These are phyloP conservation scores for Megalopta genalis DNA, from an alignment of 1,140 invertebrate genomes.

Conservation along the genomic window DNA sequence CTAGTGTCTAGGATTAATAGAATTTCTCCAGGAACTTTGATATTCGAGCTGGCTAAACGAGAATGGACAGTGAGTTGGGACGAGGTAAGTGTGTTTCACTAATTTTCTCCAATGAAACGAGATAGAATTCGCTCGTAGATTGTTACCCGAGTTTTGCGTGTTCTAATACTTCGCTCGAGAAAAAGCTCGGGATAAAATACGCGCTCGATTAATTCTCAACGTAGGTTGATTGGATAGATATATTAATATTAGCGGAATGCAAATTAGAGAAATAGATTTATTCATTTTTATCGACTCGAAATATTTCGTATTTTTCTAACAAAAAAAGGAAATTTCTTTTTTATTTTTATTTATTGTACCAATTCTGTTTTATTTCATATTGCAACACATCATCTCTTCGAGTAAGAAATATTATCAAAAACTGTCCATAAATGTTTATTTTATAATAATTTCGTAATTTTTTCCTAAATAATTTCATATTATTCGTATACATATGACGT, in stretches of 20 bases:
- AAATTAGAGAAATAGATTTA: neutral
- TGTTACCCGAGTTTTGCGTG: neutral
- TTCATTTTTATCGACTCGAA: neutral
- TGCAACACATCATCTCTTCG: too few species aligned
- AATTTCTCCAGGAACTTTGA: neutral
- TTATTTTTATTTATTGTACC: too few species aligned
- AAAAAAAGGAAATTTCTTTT: neutral
- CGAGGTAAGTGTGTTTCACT: constrained; percentile 19
- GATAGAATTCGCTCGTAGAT: neutral
- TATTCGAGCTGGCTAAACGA: neutral
- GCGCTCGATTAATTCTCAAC: neutral
- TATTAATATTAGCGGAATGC: neutral
- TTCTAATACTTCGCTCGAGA: neutral
- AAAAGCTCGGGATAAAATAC: neutral
- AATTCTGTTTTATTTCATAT: neutral
- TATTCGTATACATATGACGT: too few species aligned
- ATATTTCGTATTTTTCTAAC: too few species aligned
- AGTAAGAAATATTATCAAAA: too few species aligned
- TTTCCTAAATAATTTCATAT: too few species aligned
- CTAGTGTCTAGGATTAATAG: neutral
- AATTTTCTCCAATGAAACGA: constrained; percentile 12
- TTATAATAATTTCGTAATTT: too few species aligned
- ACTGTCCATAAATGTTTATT: too few species aligned
- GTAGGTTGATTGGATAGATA: neutral
- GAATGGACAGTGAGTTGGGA: neutral